phyloP scores from a whole-genome alignment of 2,113 vertebrate genomes.

The Chrysochloris asiatica region DNA sequence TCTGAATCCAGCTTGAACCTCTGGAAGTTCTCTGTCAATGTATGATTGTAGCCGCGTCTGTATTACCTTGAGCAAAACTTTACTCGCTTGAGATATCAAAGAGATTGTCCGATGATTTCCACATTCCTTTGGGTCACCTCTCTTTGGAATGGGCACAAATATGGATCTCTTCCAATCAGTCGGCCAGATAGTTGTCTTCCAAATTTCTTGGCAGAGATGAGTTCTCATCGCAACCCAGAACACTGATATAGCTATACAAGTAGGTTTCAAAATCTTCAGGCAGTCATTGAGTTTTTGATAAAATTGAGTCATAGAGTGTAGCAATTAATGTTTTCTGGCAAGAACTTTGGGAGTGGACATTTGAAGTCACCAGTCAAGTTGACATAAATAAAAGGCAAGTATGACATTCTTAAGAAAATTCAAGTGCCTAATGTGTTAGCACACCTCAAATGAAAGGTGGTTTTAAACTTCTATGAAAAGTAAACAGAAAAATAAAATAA shows the following conservation, averaged over 20 bases:
- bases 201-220: too few relatives aligned
- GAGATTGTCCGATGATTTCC: too few relatives aligned
- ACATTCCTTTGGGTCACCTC: too few relatives aligned
- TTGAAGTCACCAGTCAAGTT: not conserved
- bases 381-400: not conserved
- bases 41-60: too few relatives aligned
- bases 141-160: too few relatives aligned
- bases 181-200: too few relatives aligned
- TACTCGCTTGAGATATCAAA: too few relatives aligned
- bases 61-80: too few relatives aligned
- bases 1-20: too few relatives aligned
- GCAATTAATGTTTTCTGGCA: not conserved
- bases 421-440: not conserved
- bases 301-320: not conserved
- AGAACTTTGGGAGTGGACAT: not conserved
- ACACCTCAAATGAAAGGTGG: not conserved
- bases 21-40: too few relatives aligned
- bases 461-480: not conserved
- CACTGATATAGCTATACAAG: not conserved
- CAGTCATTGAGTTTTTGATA: not conserved
- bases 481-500: not conserved
- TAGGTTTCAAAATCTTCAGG: not conserved
- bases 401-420: not conserved
- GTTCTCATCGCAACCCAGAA: not conserved
- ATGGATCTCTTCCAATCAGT: too few relatives aligned